Conservation (phyloP, 1,140 invertebrate species). For the Helicorthomorpha holstii region DNA sequence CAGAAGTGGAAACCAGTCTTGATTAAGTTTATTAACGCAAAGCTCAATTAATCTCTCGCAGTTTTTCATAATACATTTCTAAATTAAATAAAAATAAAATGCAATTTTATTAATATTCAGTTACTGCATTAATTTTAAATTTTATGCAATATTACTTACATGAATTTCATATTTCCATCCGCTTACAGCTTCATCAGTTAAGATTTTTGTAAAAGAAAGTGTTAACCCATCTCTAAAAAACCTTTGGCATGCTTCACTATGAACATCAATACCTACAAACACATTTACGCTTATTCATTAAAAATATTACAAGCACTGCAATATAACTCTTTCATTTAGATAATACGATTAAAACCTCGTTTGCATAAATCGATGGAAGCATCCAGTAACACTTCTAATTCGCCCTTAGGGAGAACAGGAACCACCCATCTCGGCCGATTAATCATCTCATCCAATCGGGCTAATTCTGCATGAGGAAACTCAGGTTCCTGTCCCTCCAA, state of each 20-base stretch:
- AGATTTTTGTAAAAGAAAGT: conserved; percentile 89
- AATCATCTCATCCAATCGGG: conserved; percentile 85
- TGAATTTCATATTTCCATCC: conserved; percentile 97
- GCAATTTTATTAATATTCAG: not conserved
- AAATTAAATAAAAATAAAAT: conserved; percentile 6
- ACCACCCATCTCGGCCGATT: conserved; percentile 78
- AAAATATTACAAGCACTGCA: not conserved
- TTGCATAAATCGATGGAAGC: conserved; percentile 71
- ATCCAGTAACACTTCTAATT: conserved; percentile 77
- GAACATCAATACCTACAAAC: conserved; percentile 58
- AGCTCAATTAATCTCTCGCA: conserved; percentile 81
- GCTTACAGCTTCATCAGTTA: conserved; percentile 94
- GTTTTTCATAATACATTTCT: conserved; percentile 77
- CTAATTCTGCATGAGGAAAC: conserved; percentile 73
- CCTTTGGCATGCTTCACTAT: conserved; percentile 77
- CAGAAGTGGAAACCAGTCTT: conserved; percentile 84
- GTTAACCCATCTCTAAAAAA: conserved; percentile 90
- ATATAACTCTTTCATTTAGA: not conserved
- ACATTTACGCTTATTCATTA: not conserved
- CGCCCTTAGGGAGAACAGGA: conserved; percentile 87
- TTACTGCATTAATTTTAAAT: too few species aligned
- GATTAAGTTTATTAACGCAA: conserved; percentile 70
- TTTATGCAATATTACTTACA: too few species aligned
- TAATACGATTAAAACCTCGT: conserved; percentile 36
- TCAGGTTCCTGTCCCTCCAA: conserved; percentile 38